phyloP scores from a whole-genome alignment of 2,888 invertebrate species.

The Idaea biselata region DNA sequence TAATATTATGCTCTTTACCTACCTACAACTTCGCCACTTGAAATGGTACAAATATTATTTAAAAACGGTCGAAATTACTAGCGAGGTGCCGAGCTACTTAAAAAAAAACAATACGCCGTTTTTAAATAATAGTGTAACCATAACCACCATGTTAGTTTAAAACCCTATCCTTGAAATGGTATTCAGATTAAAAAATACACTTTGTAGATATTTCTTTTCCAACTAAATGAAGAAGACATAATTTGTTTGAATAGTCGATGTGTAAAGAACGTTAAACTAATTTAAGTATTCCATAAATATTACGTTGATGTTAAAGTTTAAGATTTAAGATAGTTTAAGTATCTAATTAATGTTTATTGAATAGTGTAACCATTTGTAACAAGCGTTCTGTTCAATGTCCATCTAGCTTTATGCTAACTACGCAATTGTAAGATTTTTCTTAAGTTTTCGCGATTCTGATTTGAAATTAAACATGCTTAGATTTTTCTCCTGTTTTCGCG shows the following conservation, averaged over 20 bases:
- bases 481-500: too few relatives aligned
- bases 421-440: not conserved
- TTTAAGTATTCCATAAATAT: slow-evolving; percentile 51
- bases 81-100: too few relatives aligned
- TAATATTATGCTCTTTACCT: too few relatives aligned
- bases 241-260: slow-evolving; percentile 23
- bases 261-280: slow-evolving; percentile 38
- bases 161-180: not conserved
- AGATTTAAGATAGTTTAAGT: slow-evolving; percentile 22
- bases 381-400: not conserved
- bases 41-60: too few relatives aligned
- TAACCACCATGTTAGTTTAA: too few relatives aligned
- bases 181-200: not conserved
- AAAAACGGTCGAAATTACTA: too few relatives aligned
- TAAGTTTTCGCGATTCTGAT: not conserved
- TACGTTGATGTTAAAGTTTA: slow-evolving; percentile 54
- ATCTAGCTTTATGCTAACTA: too few relatives aligned
- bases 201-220: not conserved
- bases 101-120: too few relatives aligned
- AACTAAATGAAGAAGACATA: slow-evolving; percentile 2
- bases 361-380: not conserved
- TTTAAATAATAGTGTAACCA: too few relatives aligned
- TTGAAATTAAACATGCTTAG: not conserved
- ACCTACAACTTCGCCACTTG: too few relatives aligned
- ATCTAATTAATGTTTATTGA: not conserved